Percentiles rank a stretch among this genome's conserved stretches.
phyloP scores from a whole-genome alignment of 2,113 vertebrate species.

The Centrocercus urophasianus region DNA sequence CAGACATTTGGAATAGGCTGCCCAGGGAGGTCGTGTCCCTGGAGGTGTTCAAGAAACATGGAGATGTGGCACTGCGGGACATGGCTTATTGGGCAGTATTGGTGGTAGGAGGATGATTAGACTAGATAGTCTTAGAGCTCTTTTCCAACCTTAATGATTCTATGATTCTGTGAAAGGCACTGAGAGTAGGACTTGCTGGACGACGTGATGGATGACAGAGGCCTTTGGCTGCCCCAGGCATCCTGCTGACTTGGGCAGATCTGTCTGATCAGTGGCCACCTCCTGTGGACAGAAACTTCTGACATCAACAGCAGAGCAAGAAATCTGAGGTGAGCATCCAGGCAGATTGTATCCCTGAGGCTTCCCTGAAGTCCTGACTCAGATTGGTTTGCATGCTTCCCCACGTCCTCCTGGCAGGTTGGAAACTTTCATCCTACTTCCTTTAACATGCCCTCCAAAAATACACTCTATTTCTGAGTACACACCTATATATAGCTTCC shows the following conservation, averaged over 20 bases:
- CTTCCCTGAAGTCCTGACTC: slow-evolving; percentile 65
- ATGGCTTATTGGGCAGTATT: no score
- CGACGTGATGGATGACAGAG: fast-evolving
- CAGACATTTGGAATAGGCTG: no score
- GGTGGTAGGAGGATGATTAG: no score
- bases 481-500: slow-evolving; percentile 50
- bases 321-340: neutral
- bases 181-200: fast-evolving
- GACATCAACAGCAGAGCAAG: neutral
- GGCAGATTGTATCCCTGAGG: neutral
- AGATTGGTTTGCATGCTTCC: slow-evolving; percentile 42
- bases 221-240: neutral
- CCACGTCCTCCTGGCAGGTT: slow-evolving; percentile 40
- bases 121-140: no score
- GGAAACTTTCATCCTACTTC: slow-evolving; percentile 52
- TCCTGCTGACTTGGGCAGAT: neutral
- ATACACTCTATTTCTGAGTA: slow-evolving; percentile 59
- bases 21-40: no score
- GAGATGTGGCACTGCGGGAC: no score
- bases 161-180: no score
- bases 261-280: neutral
- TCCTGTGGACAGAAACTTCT: neutral
- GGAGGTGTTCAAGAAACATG: no score
- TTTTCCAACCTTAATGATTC: no score
- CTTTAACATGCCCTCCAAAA: slow-evolving; percentile 30